A percentile compares a stretch with the other conserved stretches of the same genome.
Conservation (phyloP, 2,113 vertebrate genomes). For the Siniperca chuatsi region DNA sequence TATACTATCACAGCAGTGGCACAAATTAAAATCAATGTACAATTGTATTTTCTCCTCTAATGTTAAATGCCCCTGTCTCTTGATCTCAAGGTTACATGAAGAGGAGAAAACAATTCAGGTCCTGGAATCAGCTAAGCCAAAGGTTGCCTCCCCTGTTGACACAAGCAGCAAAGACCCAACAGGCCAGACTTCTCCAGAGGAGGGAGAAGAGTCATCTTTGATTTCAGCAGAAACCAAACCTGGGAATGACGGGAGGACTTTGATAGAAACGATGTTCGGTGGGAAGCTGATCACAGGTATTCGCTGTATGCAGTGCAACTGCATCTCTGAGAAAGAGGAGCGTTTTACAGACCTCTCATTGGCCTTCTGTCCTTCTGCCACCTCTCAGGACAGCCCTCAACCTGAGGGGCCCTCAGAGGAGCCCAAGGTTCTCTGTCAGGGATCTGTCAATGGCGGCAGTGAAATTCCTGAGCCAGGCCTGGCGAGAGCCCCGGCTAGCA, state of each 20-base stretch:
- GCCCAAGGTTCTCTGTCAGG: slow-evolving; percentile 74
- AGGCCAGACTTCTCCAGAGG: slow-evolving; percentile 67
- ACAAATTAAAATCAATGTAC: neutral
- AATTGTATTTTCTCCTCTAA: neutral
- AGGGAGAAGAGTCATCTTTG: slow-evolving; percentile 43
- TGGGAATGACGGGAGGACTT: slow-evolving; percentile 81
- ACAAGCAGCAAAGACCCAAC: slow-evolving; percentile 68
- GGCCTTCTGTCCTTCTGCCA: slow-evolving; percentile 91
- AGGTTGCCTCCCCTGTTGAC: slow-evolving; percentile 28
- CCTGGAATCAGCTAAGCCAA: slow-evolving; percentile 76
- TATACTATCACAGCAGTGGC: neutral
- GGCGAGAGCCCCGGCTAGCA: slow-evolving; percentile 42
- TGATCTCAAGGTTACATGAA: slow-evolving; percentile 90
- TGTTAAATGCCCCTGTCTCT: slow-evolving; percentile 16
- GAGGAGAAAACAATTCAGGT: slow-evolving; percentile 92
- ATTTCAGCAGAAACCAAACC: slow-evolving; percentile 33
- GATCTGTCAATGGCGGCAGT: slow-evolving; percentile 83
- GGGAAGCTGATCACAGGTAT: slow-evolving; percentile 93
- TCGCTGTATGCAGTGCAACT: slow-evolving; percentile 92
- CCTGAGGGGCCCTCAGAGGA: slow-evolving; percentile 62
- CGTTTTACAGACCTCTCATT: slow-evolving; percentile 96
- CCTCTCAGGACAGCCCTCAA: slow-evolving; percentile 61
- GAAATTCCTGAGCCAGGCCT: slow-evolving; percentile 68
- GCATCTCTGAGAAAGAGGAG: slow-evolving; percentile 95
- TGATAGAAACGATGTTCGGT: slow-evolving; percentile 96